phyloP scores from a whole-genome alignment of 2,888 invertebrate genomes.

The Orthosia incerta region DNA sequence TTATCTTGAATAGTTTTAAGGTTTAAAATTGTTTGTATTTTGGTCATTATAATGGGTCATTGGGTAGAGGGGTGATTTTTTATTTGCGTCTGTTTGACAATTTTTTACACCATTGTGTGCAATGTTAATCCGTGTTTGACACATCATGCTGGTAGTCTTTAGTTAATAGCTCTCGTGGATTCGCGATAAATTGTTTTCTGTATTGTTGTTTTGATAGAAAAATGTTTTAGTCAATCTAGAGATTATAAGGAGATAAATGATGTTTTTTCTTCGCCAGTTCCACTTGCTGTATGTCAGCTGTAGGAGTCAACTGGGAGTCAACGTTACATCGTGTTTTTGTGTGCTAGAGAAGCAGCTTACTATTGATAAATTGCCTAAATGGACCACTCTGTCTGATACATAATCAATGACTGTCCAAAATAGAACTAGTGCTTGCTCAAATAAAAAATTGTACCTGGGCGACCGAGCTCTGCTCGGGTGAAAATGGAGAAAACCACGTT shows the following conservation, averaged over 20 bases:
- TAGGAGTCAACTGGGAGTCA: conserved; percentile 15
- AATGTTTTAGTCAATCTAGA: conserved; percentile 59
- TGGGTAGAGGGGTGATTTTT: conserved; percentile 77
- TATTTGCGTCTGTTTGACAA: conserved; percentile 82
- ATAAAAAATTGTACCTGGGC: too few species aligned
- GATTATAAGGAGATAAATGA: conserved; percentile 51
- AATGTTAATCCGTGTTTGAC: conserved; percentile 89
- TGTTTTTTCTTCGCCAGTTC: conserved; percentile 15
- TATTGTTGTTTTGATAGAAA: conserved; percentile 73
- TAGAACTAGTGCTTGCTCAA: conserved; percentile 1
- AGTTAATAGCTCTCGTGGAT: conserved; percentile 84
- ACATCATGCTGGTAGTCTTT: conserved; percentile 83
- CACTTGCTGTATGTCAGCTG: conserved; percentile 10
- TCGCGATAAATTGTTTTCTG: conserved; percentile 76
- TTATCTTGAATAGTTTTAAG: conserved; percentile 38
- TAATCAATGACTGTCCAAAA: conserved; percentile 18
- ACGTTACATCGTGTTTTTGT: not conserved
- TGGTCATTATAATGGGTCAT: conserved; percentile 64
- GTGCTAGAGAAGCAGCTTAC: not conserved
- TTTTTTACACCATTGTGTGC: conserved; percentile 88
- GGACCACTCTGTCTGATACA: conserved; percentile 13
- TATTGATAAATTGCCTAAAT: conserved; percentile 16
- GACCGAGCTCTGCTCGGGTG: too few species aligned
- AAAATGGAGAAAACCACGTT: too few species aligned
- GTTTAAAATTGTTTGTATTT: conserved; percentile 64